Conservation (phyloP, 2,797 vertebrate species). For the Selene dorsalis region DNA sequence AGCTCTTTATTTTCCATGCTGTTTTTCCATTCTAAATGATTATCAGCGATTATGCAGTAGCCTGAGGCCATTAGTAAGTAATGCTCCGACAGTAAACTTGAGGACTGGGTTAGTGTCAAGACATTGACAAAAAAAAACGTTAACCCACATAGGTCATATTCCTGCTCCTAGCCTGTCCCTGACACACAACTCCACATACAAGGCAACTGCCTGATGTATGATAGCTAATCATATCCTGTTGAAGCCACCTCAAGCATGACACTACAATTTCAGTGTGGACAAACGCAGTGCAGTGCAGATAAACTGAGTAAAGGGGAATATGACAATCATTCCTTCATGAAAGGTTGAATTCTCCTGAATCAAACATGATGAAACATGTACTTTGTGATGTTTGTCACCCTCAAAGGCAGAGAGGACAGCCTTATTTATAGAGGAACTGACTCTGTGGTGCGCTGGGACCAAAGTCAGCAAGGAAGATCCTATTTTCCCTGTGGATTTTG, state of each 20-base stretch:
- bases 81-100: background rate
- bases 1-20: background rate
- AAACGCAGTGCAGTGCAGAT: background rate
- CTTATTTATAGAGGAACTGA: background rate
- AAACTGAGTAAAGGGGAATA: background rate
- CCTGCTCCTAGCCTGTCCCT: background rate
- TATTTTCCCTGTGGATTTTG: background rate
- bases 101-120: background rate
- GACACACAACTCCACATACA: constrained; percentile 22
- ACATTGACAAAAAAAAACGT: constrained; percentile 1
- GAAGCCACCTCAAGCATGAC: constrained; percentile 21
- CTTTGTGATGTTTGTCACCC: background rate
- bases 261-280: background rate
- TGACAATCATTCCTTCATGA: background rate
- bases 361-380: constrained; percentile 23
- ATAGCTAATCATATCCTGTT: constrained; percentile 9
- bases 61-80: constrained; percentile 1
- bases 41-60: background rate
- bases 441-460: constrained; percentile 27
- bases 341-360: constrained; percentile 10
- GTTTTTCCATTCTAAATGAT: background rate
- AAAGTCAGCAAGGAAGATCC: constrained; percentile 4
- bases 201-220: background rate
- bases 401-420: constrained; percentile 12
- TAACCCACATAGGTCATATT: background rate